Conservation (phyloP, 2,113 vertebrate genomes). For the Oreochromis aureus region DNA sequence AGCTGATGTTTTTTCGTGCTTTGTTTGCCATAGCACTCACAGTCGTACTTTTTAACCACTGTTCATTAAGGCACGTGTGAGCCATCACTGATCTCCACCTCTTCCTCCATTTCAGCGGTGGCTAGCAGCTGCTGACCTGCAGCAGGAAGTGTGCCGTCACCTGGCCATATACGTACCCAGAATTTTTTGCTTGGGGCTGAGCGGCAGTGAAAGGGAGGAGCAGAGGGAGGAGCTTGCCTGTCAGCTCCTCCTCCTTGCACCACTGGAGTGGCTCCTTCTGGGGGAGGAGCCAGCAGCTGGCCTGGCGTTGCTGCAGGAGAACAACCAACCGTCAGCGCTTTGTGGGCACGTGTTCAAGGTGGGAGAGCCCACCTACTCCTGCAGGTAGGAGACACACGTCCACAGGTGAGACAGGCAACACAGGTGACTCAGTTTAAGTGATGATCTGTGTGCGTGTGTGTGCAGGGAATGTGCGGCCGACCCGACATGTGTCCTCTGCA, state of each 20-base stretch:
- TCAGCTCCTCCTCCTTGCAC: constrained; percentile 85
- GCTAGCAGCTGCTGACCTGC: constrained; percentile 83
- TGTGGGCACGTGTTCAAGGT: constrained; percentile 98
- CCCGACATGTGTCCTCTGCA: constrained; percentile 95
- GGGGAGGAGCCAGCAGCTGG: constrained; percentile 86
- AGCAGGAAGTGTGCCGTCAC: constrained; percentile 85
- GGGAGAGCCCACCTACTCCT: constrained; percentile 95
- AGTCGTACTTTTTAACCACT: background rate
- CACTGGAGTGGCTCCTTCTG: constrained; percentile 93
- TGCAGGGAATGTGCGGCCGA: constrained; percentile 92
- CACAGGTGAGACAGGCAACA: background rate
- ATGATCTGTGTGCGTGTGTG: background rate
- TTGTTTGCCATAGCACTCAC: background rate
- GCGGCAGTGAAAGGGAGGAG: constrained; percentile 55
- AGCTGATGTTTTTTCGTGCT: background rate
- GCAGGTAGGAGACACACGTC: constrained; percentile 78
- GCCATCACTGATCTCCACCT: background rate
- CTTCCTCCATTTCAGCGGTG: constrained; percentile 77
- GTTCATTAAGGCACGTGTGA: background rate
- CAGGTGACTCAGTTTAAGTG: background rate
- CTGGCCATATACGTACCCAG: constrained; percentile 87
- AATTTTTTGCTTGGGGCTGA: constrained; percentile 89
- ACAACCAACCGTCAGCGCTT: constrained; percentile 88
- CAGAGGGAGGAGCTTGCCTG: constrained; percentile 84
- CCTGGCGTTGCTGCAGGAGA: constrained; percentile 85